Conservation (phyloP, 2,113 vertebrate species). For the Osmerus mordax region DNA sequence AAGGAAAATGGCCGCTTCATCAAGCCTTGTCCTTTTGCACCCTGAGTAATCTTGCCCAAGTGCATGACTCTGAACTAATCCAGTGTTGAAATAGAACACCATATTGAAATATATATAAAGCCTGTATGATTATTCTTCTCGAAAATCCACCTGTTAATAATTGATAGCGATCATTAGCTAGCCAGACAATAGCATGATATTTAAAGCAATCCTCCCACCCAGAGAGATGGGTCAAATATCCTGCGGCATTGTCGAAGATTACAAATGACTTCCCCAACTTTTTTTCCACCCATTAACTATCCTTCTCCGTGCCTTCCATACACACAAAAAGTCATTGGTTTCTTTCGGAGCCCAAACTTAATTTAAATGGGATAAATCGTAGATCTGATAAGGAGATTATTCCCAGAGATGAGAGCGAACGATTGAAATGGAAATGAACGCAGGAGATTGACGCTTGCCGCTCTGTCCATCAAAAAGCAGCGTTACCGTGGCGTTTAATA, state of each 20-base stretch:
- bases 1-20: slow-evolving; percentile 14
- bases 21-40: slow-evolving; percentile 18
- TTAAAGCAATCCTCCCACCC: slow-evolving; percentile 22
- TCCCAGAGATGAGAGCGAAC: neutral
- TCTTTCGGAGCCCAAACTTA: slow-evolving; percentile 15
- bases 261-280: slow-evolving; percentile 12
- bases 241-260: slow-evolving; percentile 8
- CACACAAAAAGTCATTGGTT: neutral
- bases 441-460: neutral
- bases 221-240: slow-evolving; percentile 20
- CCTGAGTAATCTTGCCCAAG: neutral
- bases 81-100: slow-evolving; percentile 10
- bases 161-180: slow-evolving; percentile 24
- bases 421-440: slow-evolving; percentile 19
- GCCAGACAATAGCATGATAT: slow-evolving; percentile 21
- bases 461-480: slow-evolving; percentile 15
- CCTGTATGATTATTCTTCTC: slow-evolving; percentile 2
- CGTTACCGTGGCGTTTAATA: slow-evolving; percentile 9
- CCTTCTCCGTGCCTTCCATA: neutral
- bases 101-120: slow-evolving; percentile 14
- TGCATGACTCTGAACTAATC: slow-evolving; percentile 6
- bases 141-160: slow-evolving; percentile 26
- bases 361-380: slow-evolving; percentile 30
- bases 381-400: slow-evolving; percentile 9
- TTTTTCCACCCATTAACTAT: neutral